These are phyloP conservation scores for Megaceryle maxima DNA, from an alignment of 2,113 vertebrate species.

Conservation along the genomic window DNA sequence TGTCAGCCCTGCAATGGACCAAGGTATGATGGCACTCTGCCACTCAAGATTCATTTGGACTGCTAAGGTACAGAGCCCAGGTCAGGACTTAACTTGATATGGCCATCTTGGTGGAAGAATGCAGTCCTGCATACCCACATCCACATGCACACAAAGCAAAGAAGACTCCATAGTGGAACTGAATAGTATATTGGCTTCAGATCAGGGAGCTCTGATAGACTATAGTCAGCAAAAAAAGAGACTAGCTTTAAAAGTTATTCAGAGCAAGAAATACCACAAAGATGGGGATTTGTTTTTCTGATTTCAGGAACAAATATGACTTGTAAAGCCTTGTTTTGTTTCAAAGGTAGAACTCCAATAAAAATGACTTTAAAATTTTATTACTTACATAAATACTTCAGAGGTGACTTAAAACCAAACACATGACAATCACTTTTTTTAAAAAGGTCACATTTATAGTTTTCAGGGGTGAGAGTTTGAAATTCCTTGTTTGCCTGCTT, in stretches of 20 bases:
- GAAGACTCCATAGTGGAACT: not conserved
- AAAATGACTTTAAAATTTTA: not conserved
- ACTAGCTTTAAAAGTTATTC: not conserved
- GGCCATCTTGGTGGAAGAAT: not conserved
- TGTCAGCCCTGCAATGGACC: not conserved
- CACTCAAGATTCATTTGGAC: rapidly evolving
- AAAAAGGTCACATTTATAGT: not conserved
- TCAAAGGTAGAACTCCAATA: not conserved
- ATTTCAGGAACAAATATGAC: not conserved
- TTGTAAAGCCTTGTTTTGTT: not conserved
- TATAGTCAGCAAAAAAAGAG: not conserved
- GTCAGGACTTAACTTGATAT: not conserved
- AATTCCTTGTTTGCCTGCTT: not conserved
- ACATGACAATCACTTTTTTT: not conserved
- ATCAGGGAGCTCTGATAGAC: not conserved
- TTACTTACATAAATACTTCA: not conserved
- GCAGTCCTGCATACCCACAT: not conserved
- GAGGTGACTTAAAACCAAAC: not conserved
- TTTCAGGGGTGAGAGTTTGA: not conserved
- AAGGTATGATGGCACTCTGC: not conserved
- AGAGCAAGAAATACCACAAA: not conserved
- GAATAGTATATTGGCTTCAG: not conserved
- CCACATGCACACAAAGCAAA: not conserved
- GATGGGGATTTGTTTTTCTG: not conserved
- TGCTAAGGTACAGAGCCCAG: not conserved